Evolutionary conservation across 37 sponge, comb jelly and placozoan species (phyloP), one percentile per base, ranked within the genome.

Genomic region (Theonella swinhoei): DNA sequence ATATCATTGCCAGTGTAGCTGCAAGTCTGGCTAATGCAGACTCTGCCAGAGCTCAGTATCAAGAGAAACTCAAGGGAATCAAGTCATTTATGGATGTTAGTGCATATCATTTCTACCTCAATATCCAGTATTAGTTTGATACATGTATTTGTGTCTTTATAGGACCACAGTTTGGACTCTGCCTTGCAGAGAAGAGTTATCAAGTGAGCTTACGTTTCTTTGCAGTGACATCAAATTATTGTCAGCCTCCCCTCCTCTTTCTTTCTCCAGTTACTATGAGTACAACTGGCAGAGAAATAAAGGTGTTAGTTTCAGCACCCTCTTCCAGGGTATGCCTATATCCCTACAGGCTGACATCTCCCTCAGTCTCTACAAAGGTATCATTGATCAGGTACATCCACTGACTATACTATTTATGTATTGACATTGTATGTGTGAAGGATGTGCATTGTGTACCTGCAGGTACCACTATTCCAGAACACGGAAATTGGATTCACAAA

Each of bases 381-480:
- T 89, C 42, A 86, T 93, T 72, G 94, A 93, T 42, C 81, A 93
- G 80, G 94, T 90, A n/a, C n/a, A n/a, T n/a, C n/a, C n/a, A n/a
- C n/a, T 60, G 19, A 70, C 31, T 33, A 34, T 38, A 7, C 31
- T 3, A 2, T 7, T 8, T 3, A 3, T 30, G 31, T 70, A 7
- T 41, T 28, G 1, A 5, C 19, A 2, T 60, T 77, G n/a, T 62
- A 77, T 60, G 61, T 61, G 31, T 77, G 19, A 8, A n/a, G 14
- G 22, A 14, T 14, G 37, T 78, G 14, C 39, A 20, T n/a, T n/a
- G n/a, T n/a, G n/a, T n/a, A 32, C 17, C 3, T 41, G 0, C 35
- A 93, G 86, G 89, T 93, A 41, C 90, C 94, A 1, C 60, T 93
- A 40, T 93, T 93, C 62, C 69, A 82, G 58, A 93, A 93, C 75